Evolutionary conservation across 2,113 vertebrate genomes (phyloP), one percentile per base, ranked within the genome.

Genomic region (Maccullochella peelii): DNA sequence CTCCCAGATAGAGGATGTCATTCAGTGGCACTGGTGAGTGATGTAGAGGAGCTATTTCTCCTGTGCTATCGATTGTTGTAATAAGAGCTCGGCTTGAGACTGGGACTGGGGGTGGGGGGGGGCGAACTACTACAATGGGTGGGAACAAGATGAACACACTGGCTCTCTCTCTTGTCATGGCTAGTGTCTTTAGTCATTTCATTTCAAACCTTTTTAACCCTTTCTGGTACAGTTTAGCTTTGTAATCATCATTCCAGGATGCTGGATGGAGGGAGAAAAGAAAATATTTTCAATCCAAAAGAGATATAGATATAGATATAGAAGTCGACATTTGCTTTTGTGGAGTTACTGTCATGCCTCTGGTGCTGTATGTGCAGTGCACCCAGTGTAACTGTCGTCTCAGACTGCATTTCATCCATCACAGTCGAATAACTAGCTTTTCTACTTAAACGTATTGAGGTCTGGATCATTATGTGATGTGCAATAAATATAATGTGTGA

Each of bases 91-190:
- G 3, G 59, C 73, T 73, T 58, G 49, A 80, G 80, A 77, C 25
- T 3, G 68, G 30, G 30, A 11, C 67, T 68, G 62, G 36, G 70
- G 25, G 36, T 52, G 44, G 38, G 55, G 36, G 70, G 25, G 36
- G 58, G 47, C 49, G 33, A 67, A 57, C 71, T 72, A 77, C 63
- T 85, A 85, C 72, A 86, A 68, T 73, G 79, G 77, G 59, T 86
- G 69, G 85, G 76, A 74, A 79, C 68, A 57, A 69, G 38, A 85
- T 77, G 38, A 57, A 63, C 30, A 25, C 71, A 20, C 54, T 5
- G 15, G 9, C 65, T 44, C 47, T n/a, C 47, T 27, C 40, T 42
- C 42, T 25, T 2, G 62, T 21, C 30, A 38, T 5, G 44, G 18
- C 14, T 50, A 59, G 25, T 63, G n/a, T 25, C 20, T 72, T 67